phyloP scores from a whole-genome alignment of 2,113 vertebrate genomes.

The Solenodon paradoxus region DNA sequence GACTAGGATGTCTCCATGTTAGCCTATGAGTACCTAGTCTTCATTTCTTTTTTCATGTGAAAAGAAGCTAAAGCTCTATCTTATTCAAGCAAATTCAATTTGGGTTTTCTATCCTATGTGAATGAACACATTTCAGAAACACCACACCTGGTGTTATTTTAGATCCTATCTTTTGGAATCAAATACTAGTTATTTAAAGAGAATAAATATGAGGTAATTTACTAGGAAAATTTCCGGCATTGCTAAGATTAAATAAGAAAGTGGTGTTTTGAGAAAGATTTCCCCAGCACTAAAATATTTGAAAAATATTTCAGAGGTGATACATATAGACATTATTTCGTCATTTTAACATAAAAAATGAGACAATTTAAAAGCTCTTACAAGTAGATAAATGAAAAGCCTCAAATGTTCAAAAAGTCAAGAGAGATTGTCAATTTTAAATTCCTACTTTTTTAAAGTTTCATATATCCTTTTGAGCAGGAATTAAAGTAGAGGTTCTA shows the following conservation, averaged over 20 bases:
- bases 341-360: constrained; percentile 42
- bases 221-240: neutral
- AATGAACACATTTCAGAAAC: neutral
- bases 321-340: neutral
- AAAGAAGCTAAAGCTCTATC: neutral
- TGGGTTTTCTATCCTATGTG: neutral
- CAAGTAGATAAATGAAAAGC: constrained; percentile 25
- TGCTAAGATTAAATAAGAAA: neutral
- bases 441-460: neutral
- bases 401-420: constrained; percentile 17
- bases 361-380: constrained; percentile 25
- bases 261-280: neutral
- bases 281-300: neutral
- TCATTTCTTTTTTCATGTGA: neutral
- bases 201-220: neutral
- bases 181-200: constrained; percentile 1
- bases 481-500: neutral
- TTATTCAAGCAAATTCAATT: neutral
- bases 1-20: no score
- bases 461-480: neutral
- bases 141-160: neutral
- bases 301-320: constrained; percentile 40
- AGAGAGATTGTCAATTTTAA: neutral
- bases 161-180: neutral
- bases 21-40: neutral